A percentile compares a stretch with the other conserved stretches of the same genome.
Conservation (phyloP, 2,797 vertebrate species). For the Lemur catta region DNA sequence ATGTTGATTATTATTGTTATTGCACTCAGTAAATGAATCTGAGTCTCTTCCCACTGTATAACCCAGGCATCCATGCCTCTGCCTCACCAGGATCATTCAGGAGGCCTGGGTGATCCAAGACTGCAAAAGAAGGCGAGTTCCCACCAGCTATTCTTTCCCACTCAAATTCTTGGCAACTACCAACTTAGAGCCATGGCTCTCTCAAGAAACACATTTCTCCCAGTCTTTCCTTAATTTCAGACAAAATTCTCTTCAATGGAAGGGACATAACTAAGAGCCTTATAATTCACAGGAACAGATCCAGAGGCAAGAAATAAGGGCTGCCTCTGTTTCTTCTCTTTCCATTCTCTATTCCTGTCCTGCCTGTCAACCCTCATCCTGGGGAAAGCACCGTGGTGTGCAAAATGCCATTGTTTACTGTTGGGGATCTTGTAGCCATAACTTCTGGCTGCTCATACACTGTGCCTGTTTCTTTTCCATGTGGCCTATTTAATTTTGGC, state of each 20-base stretch:
- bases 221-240: slow-evolving; percentile 44
- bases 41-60: neutral
- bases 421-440: neutral
- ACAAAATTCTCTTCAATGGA: slow-evolving; percentile 57
- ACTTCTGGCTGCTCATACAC: slow-evolving; percentile 53
- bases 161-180: slow-evolving; percentile 68
- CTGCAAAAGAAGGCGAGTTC: neutral
- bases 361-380: neutral
- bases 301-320: slow-evolving; percentile 62
- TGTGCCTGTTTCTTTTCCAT: slow-evolving; percentile 63
- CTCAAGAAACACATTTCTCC: slow-evolving; percentile 59
- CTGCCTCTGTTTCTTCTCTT: slow-evolving; percentile 66
- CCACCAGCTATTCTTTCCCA: slow-evolving; percentile 23
- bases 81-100: neutral
- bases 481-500: slow-evolving; percentile 75
- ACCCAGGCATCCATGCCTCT: neutral
- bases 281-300: slow-evolving; percentile 52
- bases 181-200: slow-evolving; percentile 60
- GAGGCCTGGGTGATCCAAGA: neutral
- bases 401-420: slow-evolving; percentile 47
- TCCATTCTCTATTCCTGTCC: neutral
- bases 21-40: neutral
- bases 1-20: neutral
- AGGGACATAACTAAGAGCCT: slow-evolving; percentile 31
- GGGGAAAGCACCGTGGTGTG: neutral